Percentiles rank a stretch among this genome's conserved stretches.
phyloP scores from a whole-genome alignment of 2,888 invertebrate species.

The Orthosia gracilis region DNA sequence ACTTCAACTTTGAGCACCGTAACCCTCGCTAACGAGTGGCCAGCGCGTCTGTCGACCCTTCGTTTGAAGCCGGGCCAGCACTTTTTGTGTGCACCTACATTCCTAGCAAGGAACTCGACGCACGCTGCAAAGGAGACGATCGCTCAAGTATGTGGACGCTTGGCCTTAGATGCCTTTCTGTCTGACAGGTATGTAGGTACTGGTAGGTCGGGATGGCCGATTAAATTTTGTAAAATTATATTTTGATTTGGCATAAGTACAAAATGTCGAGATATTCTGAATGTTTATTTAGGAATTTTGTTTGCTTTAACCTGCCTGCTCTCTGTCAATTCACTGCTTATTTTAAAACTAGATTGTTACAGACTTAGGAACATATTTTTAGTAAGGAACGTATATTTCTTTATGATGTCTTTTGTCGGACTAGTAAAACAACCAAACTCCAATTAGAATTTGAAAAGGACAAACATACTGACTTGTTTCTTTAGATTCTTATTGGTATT shows the following conservation, averaged over 20 bases:
- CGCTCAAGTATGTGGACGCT: constrained; percentile 67
- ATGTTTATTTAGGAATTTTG: background rate
- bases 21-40: constrained; percentile 80
- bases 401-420: background rate
- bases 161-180: constrained; percentile 55
- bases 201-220: background rate
- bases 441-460: no score
- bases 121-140: constrained; percentile 75
- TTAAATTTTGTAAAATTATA: constrained; percentile 9
- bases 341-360: background rate
- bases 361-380: no score
- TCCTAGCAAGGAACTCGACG: constrained; percentile 82
- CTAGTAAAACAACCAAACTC: background rate
- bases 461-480: no score
- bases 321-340: no score
- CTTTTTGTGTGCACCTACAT: constrained; percentile 88
- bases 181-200: constrained; percentile 44
- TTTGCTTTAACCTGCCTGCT: no score
- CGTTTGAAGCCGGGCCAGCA: constrained; percentile 84
- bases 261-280: background rate
- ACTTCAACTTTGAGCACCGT: constrained; percentile 73
- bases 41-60: constrained; percentile 82
- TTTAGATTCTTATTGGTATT: no score
- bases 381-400: no score
- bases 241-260: no score